A percentile compares a stretch with the other conserved stretches of the same genome.
phyloP scores from a whole-genome alignment of 2,797 vertebrate species.

The Mycteria americana region DNA sequence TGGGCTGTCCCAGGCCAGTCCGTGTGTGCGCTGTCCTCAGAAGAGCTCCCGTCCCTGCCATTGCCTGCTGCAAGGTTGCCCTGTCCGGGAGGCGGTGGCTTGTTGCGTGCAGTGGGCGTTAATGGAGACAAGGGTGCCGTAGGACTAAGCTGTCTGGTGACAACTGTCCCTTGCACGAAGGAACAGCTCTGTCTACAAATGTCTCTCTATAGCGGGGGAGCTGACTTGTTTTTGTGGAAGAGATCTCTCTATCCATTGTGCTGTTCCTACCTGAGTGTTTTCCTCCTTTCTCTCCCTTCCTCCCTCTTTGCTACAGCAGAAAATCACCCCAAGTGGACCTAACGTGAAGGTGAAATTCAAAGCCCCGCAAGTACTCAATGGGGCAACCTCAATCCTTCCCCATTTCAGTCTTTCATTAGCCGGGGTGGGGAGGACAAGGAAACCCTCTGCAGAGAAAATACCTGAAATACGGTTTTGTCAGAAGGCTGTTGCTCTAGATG shows the following conservation, averaged over 20 bases:
- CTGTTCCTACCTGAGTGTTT: rapidly evolving
- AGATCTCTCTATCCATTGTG: background rate
- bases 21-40: rapidly evolving
- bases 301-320: background rate
- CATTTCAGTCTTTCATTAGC: background rate
- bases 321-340: background rate
- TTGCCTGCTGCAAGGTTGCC: background rate
- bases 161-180: background rate
- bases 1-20: background rate
- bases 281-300: background rate
- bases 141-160: background rate
- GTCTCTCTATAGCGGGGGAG: background rate
- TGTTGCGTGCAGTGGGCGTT: rapidly evolving
- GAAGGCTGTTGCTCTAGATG: background rate
- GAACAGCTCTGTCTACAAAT: background rate
- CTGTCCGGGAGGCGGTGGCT: background rate
- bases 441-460: background rate
- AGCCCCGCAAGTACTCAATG: background rate
- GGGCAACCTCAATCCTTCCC: background rate
- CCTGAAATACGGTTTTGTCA: background rate
- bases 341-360: background rate
- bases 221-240: background rate
- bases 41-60: background rate
- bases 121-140: background rate
- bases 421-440: background rate